These are phyloP conservation scores for Drosophila virilis DNA, from an alignment of 1,140 invertebrate genomes.

Conservation along the genomic window DNA sequence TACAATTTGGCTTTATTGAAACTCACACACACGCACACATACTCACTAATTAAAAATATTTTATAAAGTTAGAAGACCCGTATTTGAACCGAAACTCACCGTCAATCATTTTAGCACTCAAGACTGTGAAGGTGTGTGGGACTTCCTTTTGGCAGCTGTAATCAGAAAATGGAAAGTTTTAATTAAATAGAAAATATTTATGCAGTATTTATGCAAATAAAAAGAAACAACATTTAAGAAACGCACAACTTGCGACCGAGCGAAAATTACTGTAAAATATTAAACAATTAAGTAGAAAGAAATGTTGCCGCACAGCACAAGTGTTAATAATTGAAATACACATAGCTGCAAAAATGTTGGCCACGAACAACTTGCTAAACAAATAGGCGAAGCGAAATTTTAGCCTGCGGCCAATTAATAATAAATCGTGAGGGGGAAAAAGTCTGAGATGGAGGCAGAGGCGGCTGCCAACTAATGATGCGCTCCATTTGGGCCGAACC, in stretches of 20 bases:
- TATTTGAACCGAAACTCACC: constrained; percentile 29
- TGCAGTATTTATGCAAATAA: constrained; percentile 64
- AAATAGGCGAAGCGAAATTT: constrained; percentile 67
- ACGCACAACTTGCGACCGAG: constrained; percentile 21
- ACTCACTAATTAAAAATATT: neutral
- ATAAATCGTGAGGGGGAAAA: constrained; percentile 63
- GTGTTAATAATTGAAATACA: constrained; percentile 78
- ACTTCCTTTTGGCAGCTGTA: constrained; percentile 30
- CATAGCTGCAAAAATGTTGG: constrained; percentile 16
- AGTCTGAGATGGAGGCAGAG: neutral
- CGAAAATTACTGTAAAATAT: constrained; percentile 59
- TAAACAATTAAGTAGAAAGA: constrained; percentile 67
- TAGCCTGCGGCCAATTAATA: constrained; percentile 69
- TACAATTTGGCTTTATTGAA: too few relatives aligned
- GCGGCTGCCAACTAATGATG: constrained; percentile 64
- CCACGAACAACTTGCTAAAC: constrained; percentile 49
- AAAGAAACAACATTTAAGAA: constrained; percentile 31
- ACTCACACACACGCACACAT: too few relatives aligned
- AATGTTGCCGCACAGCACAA: constrained; percentile 64
- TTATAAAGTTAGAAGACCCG: constrained; percentile 1
- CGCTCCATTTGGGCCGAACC: constrained; percentile 63
- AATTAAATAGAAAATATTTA: constrained; percentile 77
- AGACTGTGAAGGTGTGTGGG: too few relatives aligned
- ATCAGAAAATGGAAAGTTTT: constrained; percentile 63
- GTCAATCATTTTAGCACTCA: constrained; percentile 36